Evolutionary conservation across 2,888 invertebrate species (phyloP).

Genomic region (Odontocerum albicorne): DNA sequence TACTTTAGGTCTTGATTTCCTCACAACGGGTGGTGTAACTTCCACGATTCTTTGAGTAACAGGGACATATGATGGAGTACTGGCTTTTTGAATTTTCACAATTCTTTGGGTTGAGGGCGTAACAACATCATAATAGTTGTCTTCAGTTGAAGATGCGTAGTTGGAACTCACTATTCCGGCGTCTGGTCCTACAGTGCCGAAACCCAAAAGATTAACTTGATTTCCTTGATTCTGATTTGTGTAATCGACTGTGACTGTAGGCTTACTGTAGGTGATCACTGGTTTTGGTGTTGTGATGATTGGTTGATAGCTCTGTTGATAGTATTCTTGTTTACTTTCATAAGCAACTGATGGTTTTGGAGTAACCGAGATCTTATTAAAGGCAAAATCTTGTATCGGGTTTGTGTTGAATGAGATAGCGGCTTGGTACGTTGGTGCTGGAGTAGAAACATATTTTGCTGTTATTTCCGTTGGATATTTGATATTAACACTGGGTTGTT

Average conservation of each 20-base stretch:
- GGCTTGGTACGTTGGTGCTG: conserved; percentile 26
- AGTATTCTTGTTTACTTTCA: conserved; percentile 29
- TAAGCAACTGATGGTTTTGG: conserved; percentile 32
- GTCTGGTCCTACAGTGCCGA: conserved; percentile 53
- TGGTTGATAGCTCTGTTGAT: conserved; percentile 29
- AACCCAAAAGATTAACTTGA: conserved; percentile 49
- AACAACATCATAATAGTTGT: conserved; percentile 43
- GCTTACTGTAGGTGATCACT: conserved; percentile 37
- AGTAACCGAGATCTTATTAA: conserved; percentile 39
- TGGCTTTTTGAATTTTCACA: conserved; percentile 36
- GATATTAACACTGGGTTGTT: conserved; percentile 3
- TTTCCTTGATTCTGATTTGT: conserved; percentile 49
- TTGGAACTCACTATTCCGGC: conserved; percentile 49
- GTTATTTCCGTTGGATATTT: conserved; percentile 21
- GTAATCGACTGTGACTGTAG: conserved; percentile 21
- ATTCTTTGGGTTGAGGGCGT: conserved; percentile 33
- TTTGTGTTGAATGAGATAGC: conserved; percentile 41
- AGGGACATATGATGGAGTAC: conserved; percentile 47
- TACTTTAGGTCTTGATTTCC: conserved; percentile 53
- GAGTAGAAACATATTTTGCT: conserved; percentile 26
- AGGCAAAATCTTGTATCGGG: conserved; percentile 45
- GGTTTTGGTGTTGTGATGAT: conserved; percentile 39
- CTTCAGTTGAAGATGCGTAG: conserved; percentile 48
- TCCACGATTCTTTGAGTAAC: conserved; percentile 49
- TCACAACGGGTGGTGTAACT: conserved; percentile 45